phyloP scores from a whole-genome alignment of 2,113 vertebrate genomes.

The Alethe castanea region DNA sequence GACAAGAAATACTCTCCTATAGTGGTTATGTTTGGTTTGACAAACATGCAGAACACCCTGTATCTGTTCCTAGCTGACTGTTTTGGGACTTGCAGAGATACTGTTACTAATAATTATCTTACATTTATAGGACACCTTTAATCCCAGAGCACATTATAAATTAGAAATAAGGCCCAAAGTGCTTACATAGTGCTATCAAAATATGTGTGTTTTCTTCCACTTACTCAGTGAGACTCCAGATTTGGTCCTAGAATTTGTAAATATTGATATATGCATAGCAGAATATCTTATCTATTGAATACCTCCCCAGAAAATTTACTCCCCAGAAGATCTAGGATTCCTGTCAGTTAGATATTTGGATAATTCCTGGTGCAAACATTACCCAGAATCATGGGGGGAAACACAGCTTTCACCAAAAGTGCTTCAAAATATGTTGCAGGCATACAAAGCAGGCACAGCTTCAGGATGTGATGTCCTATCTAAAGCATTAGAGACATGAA shows the following conservation, averaged over 20 bases:
- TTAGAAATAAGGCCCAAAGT: not conserved
- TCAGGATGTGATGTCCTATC: not conserved
- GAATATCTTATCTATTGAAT: not conserved
- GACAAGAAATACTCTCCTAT: not conserved
- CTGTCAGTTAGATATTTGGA: not conserved
- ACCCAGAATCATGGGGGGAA: not conserved
- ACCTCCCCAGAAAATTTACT: not conserved
- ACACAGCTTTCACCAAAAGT: not conserved
- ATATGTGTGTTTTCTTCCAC: not conserved
- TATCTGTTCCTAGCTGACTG: not conserved
- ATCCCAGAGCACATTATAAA: slow-evolving; percentile 27
- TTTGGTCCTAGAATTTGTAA: not conserved
- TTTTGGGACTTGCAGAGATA: not conserved
- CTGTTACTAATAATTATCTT: slow-evolving; percentile 19
- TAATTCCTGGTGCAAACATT: not conserved
- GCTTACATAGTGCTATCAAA: not conserved
- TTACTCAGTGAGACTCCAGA: not conserved
- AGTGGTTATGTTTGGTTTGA: not conserved
- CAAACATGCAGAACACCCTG: not conserved
- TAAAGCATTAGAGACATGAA: not conserved
- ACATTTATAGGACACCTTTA: slow-evolving; percentile 14
- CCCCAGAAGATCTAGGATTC: not conserved
- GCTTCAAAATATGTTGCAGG: not conserved
- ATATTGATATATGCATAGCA: not conserved
- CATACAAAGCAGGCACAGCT: not conserved